Base-by-base conservation (phyloP, 2,888 invertebrate species). In the Atethmia centrago region DNA sequence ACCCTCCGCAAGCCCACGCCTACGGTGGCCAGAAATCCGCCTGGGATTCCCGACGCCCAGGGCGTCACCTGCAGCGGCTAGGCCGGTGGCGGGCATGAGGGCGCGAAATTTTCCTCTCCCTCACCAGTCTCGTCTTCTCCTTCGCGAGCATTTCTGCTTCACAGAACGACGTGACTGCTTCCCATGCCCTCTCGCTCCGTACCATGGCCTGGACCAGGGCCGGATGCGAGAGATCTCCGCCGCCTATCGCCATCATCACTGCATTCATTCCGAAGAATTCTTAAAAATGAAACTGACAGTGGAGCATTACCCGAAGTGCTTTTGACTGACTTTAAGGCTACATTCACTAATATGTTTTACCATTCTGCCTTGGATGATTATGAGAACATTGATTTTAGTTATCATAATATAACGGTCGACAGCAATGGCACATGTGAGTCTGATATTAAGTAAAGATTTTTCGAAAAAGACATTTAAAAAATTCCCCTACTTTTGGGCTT, bases 221-320 rank as follows among this genome's bases (percentile, higher is more conserved):
- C n/a, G n/a, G n/a, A n/a, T n/a, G n/a, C n/a, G n/a, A n/a, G n/a
- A n/a, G n/a, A n/a, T n/a, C n/a, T n/a, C n/a, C n/a, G n/a, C n/a
- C n/a, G n/a, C n/a, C n/a, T n/a, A n/a, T n/a, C 99, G 0, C 99
- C 99, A 0, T 97, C 98, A 0, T 99, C 99, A 0, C 95, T 98
- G 14, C 99, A 99, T 91, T 98, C 98, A 1, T 99, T 99, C 93
- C 94, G 98, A 10, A 96, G 97, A 67, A 94, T 95, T 16, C 89
- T 96, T 4, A 90, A 83, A 19, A 94, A 94, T 65, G 95, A 93
- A 56, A 96, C 97, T 0, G 89, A 94, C 0, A 94, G 94, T 68
- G 94, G 94, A 0, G 87, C 90, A 0, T 89, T 98, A 19, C 96
- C 97, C 0, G 97, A 97, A 65, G 75, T 98, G 7, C 95, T 98